phyloP scores from a whole-genome alignment of 2,888 invertebrate genomes.

The Agonopterix heracliana region DNA sequence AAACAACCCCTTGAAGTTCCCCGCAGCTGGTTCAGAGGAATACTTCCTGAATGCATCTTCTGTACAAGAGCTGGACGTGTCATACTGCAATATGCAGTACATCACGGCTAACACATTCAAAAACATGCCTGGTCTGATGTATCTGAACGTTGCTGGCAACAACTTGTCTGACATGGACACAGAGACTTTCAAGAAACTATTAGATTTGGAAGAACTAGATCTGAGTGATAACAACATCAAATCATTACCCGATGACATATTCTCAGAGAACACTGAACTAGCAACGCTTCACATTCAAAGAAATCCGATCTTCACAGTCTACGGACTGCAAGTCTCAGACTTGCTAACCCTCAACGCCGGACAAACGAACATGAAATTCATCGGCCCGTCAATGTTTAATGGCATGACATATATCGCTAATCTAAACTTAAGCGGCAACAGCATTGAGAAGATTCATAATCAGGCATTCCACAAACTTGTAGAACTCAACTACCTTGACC shows the following conservation, averaged over 20 bases:
- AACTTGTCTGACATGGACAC: conserved; percentile 77
- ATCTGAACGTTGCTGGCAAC: conserved; percentile 82
- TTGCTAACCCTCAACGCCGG: conserved; percentile 82
- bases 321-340: conserved; percentile 77
- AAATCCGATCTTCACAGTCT: conserved; percentile 80
- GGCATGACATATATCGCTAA: conserved; percentile 79
- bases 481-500: conserved; percentile 81
- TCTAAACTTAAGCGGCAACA: conserved; percentile 82
- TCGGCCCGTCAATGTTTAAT: conserved; percentile 80
- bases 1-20: conserved; percentile 78
- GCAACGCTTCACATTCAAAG: conserved; percentile 82
- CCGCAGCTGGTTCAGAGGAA: conserved; percentile 51
- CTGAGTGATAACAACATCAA: conserved; percentile 82
- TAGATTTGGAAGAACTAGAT: conserved; percentile 82
- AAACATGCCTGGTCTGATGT: conserved; percentile 79
- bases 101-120: conserved; percentile 79
- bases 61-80: conserved; percentile 83
- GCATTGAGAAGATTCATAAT: conserved; percentile 80
- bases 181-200: conserved; percentile 77
- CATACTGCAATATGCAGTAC: conserved; percentile 80
- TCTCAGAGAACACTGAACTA: conserved; percentile 79
- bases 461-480: conserved; percentile 81
- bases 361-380: conserved; percentile 79
- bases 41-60: conserved; percentile 77
- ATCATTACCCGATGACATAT: conserved; percentile 78